Conservation (phyloP, 92 coral and sea anemone species). For the Zoanthus solanderi region DNA sequence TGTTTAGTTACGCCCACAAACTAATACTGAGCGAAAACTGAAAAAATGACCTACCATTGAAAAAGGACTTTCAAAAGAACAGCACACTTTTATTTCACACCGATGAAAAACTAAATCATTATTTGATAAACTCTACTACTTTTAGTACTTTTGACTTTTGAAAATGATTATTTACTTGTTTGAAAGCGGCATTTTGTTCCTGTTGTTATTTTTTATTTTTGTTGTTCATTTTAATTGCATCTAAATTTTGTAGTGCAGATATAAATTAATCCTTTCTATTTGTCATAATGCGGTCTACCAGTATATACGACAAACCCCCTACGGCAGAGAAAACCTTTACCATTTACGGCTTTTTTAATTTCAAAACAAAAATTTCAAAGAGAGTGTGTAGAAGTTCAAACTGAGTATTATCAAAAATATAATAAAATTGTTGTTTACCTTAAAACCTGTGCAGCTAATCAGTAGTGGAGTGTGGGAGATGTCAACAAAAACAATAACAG, state of each 20-base stretch:
- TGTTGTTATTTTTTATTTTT: not conserved
- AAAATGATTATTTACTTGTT: not conserved
- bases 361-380: too few species aligned
- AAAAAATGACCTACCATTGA: not conserved
- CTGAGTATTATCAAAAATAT: too few species aligned
- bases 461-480: not conserved
- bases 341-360: too few species aligned
- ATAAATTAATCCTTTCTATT: slow-evolving; percentile 3
- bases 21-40: not conserved
- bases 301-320: not conserved
- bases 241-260: not conserved
- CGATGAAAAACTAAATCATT: not conserved
- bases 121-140: not conserved
- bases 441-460: too few species aligned
- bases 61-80: not conserved
- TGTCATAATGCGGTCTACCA: not conserved
- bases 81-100: not conserved
- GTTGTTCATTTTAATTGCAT: not conserved
- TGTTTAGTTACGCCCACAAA: too few species aligned
- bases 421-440: too few species aligned
- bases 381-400: too few species aligned
- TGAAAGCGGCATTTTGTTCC: not conserved
- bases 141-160: not conserved
- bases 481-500: not conserved
- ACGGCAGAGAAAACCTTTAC: not conserved